A percentile compares a stretch with the other conserved stretches of the same genome.
These are phyloP conservation scores for Equus quagga DNA, from an alignment of 2,113 vertebrate genomes.

Conservation along the genomic window DNA sequence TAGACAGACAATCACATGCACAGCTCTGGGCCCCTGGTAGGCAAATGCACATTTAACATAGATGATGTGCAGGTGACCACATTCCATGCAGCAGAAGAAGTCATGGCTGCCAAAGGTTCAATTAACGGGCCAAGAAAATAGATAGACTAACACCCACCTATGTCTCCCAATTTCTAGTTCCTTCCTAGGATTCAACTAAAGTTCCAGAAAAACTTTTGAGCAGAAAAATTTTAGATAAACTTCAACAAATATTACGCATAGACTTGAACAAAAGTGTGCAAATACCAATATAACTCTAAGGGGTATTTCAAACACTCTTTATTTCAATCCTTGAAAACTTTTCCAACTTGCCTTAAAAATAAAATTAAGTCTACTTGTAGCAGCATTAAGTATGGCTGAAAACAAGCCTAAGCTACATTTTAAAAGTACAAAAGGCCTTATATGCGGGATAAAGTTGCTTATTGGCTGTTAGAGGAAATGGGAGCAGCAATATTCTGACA, in stretches of 20 bases:
- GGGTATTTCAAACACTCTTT: background rate
- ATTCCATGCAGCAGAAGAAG: background rate
- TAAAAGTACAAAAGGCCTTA: conserved; percentile 1
- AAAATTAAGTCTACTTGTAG: background rate
- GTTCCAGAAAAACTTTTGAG: background rate
- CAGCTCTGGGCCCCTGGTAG: conserved; percentile 13
- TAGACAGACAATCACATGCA: background rate
- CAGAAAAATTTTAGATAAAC: background rate
- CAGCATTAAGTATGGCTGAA: background rate
- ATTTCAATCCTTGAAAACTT: conserved; percentile 9
- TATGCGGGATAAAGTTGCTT: background rate
- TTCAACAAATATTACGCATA: background rate
- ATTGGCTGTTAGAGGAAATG: background rate
- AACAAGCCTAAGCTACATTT: background rate
- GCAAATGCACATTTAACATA: background rate
- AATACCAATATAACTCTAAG: background rate
- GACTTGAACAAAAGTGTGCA: background rate
- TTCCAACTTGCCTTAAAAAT: conserved; percentile 42
- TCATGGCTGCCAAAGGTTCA: background rate
- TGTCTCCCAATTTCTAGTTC: background rate
- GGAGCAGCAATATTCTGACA: background rate
- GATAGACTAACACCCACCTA: background rate
- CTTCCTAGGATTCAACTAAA: background rate
- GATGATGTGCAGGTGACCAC: background rate
- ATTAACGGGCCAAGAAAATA: background rate